These are phyloP conservation scores for Lasius fuliginosus DNA, from an alignment of 2,888 invertebrate species.

Conservation along the genomic window DNA sequence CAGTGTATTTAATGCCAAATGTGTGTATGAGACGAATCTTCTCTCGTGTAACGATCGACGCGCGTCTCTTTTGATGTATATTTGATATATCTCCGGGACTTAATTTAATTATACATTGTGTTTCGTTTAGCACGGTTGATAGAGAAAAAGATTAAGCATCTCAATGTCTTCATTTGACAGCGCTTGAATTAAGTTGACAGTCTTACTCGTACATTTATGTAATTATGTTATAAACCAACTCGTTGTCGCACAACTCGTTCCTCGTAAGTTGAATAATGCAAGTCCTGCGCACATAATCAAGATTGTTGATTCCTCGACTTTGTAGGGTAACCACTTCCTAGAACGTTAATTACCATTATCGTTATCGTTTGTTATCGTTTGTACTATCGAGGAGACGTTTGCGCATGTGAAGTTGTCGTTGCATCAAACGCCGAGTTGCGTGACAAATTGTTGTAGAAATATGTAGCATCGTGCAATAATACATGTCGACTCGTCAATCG, in stretches of 20 bases:
- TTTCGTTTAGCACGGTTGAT: not conserved
- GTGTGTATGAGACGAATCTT: not conserved
- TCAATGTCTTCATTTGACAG: not conserved
- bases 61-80: not conserved
- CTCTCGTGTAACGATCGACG: slow-evolving; percentile 17
- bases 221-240: slow-evolving; percentile 36
- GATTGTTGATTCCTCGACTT: slow-evolving; percentile 58
- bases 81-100: not conserved
- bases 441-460: slow-evolving; percentile 2
- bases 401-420: slow-evolving; percentile 7
- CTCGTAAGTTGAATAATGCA: slow-evolving; percentile 1
- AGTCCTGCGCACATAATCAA: slow-evolving; percentile 49
- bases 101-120: not conserved
- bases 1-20: slow-evolving; percentile 31
- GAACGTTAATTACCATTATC: slow-evolving; percentile 72
- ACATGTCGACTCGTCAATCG: not conserved
- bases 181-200: slow-evolving; percentile 25
- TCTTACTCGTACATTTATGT: not conserved
- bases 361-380: slow-evolving; percentile 58
- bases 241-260: slow-evolving; percentile 10
- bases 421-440: not conserved
- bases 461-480: not conserved
- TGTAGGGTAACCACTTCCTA: slow-evolving; percentile 73
- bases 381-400: slow-evolving; percentile 59
- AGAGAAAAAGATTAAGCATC: not conserved